phyloP scores from a whole-genome alignment of 2,797 vertebrate species.

The Muraenolepis orangiensis region DNA sequence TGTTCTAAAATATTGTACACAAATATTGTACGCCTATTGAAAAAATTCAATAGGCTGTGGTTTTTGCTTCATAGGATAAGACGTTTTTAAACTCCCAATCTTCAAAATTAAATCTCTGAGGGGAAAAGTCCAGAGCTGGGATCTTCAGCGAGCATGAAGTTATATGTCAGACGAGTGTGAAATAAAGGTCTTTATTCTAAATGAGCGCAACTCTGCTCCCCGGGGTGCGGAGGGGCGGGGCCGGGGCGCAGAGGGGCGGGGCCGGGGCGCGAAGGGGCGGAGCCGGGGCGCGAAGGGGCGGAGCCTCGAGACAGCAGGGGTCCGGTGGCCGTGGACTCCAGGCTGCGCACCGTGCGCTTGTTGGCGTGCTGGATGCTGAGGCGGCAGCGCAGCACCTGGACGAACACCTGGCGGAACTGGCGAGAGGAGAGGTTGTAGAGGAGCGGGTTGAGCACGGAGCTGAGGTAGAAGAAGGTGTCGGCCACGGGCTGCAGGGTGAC shows the following conservation, averaged over 20 bases:
- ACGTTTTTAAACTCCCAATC: not conserved
- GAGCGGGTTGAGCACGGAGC: conserved; percentile 92
- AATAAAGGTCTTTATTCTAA: not conserved
- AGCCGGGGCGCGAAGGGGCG: not conserved
- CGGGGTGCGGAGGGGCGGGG: conserved; percentile 8
- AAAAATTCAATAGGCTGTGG: not conserved
- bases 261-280: conserved; percentile 37
- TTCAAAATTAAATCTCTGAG: not conserved
- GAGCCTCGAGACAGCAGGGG: conserved; percentile 66
- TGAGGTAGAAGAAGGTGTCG: conserved; percentile 92
- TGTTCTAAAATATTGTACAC: not conserved
- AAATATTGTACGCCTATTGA: not conserved
- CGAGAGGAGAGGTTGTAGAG: conserved; percentile 92
- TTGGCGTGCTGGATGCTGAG: conserved; percentile 82
- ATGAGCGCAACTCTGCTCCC: not conserved
- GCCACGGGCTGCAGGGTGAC: conserved; percentile 81
- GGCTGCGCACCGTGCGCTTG: conserved; percentile 69
- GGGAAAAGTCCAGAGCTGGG: not conserved
- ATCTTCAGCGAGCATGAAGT: not conserved
- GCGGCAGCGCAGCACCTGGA: conserved; percentile 83
- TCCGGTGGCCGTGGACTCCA: conserved; percentile 51
- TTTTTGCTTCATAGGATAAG: not conserved
- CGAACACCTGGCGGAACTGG: conserved; percentile 88
- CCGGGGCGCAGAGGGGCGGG: conserved; percentile 33
- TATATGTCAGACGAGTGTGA: not conserved